A percentile compares a stretch with the other conserved stretches of the same genome.
These are phyloP conservation scores for Proteles cristata DNA, from an alignment of 2,113 vertebrate genomes.

Conservation along the genomic window DNA sequence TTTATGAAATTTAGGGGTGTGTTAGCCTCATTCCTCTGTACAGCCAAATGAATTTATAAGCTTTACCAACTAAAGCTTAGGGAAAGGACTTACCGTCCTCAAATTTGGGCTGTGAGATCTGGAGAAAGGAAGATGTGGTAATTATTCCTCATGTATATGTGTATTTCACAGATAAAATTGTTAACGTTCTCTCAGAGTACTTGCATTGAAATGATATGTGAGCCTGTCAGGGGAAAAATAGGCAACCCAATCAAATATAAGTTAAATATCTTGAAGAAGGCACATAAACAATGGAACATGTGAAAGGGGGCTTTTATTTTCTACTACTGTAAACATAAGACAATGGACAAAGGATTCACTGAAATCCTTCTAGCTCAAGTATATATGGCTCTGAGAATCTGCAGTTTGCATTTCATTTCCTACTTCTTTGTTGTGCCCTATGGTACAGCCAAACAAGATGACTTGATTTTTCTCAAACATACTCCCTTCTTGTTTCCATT, in stretches of 20 bases:
- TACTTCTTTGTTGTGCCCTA: not conserved
- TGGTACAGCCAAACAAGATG: not conserved
- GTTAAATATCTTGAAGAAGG: not conserved
- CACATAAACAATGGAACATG: not conserved
- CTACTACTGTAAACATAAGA: not conserved
- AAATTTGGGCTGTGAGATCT: not conserved
- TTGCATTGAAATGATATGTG: not conserved
- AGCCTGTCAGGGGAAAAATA: not conserved
- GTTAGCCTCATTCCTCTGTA: not conserved
- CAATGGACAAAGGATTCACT: not conserved
- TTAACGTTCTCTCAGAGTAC: not conserved
- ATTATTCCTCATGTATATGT: not conserved
- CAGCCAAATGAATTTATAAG: not conserved
- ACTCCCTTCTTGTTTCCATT: not conserved
- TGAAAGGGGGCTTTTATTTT: not conserved
- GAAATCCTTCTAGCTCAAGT: not conserved
- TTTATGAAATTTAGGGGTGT: not conserved
- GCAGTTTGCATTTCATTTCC: not conserved
- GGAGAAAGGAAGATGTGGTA: not conserved
- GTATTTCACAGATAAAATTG: slow-evolving; percentile 2
- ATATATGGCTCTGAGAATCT: not conserved
- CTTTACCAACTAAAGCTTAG: not conserved
- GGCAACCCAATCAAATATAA: not conserved
- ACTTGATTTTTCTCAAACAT: not conserved
- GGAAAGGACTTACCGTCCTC: not conserved